phyloP scores from a whole-genome alignment of 2,113 vertebrate species.

The Stictonetta naevosa region DNA sequence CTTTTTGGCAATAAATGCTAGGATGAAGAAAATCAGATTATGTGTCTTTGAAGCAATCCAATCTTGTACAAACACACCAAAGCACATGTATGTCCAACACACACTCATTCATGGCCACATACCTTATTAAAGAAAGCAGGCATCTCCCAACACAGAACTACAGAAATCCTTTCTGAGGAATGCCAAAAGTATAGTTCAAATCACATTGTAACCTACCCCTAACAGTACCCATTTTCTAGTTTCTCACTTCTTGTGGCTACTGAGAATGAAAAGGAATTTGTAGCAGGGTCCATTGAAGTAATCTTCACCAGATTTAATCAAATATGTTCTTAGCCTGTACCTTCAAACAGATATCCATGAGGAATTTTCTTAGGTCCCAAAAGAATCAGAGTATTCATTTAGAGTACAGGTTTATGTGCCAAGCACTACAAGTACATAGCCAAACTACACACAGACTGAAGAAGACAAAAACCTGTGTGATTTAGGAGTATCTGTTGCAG shows the following conservation, averaged over 20 bases:
- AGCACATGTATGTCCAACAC: accelerated
- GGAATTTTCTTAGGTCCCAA: background rate
- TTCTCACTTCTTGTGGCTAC: accelerated
- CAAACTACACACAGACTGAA: background rate
- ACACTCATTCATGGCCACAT: background rate
- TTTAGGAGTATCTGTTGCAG: background rate
- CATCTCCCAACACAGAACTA: background rate
- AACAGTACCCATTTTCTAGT: background rate
- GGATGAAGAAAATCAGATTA: background rate
- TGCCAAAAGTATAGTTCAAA: background rate
- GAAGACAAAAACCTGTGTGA: background rate
- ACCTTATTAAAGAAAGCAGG: background rate
- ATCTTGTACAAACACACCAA: background rate
- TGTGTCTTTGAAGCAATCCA: background rate
- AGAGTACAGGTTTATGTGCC: background rate
- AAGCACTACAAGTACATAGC: background rate
- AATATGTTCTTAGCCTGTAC: background rate
- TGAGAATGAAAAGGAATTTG: background rate
- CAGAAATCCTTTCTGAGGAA: background rate
- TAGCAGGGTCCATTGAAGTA: background rate
- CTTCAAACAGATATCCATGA: background rate
- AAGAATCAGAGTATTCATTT: background rate
- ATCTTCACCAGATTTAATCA: background rate
- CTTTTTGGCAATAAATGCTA: background rate
- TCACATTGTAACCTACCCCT: background rate